phyloP scores from a whole-genome alignment of 2,797 vertebrate species.

The Stomatorhinus walkeri region DNA sequence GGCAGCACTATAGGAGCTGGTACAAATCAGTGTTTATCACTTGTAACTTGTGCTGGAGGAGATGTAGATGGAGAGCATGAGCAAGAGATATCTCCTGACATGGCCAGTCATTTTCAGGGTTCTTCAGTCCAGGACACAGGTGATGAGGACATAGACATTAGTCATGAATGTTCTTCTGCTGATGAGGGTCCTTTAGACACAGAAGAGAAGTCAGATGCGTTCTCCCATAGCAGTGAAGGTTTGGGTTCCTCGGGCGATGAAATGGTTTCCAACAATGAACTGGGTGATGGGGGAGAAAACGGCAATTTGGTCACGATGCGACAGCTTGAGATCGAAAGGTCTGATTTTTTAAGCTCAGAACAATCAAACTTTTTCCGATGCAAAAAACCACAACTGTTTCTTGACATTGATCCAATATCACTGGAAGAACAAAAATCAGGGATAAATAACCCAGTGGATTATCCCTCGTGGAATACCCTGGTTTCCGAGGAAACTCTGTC shows the following conservation, averaged over 20 bases:
- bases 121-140: constrained; percentile 20
- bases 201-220: constrained; percentile 18
- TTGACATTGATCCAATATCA: not conserved
- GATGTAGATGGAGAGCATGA: not conserved
- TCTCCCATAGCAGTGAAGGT: constrained; percentile 33
- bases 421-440: not conserved
- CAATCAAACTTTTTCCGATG: not conserved
- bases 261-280: constrained; percentile 21
- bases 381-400: not conserved
- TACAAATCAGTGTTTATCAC: constrained; percentile 2
- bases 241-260: constrained; percentile 36
- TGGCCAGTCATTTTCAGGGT: constrained; percentile 19
- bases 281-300: constrained; percentile 14
- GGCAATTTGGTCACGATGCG: constrained; percentile 13
- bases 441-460: not conserved
- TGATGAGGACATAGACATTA: constrained; percentile 20
- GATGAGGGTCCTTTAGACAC: constrained; percentile 23
- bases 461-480: not conserved
- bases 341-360: not conserved
- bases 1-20: constrained; percentile 9
- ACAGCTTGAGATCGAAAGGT: not conserved
- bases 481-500: constrained; percentile 24
- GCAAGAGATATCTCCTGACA: constrained; percentile 13
- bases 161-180: not conserved
- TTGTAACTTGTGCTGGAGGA: not conserved